Conservation (phyloP, 2,113 vertebrate species). For the Rhinoderma darwinii region DNA sequence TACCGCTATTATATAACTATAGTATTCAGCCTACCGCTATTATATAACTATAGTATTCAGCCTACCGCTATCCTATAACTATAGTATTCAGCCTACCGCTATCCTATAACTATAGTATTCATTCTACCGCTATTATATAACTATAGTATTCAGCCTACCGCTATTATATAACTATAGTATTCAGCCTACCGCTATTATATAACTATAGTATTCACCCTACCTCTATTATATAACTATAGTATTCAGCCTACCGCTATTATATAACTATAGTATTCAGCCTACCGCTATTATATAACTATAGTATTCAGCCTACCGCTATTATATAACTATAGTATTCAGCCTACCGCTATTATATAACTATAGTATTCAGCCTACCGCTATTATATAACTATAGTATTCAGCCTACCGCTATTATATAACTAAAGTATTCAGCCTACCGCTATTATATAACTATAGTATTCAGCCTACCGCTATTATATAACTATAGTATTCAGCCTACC, state of each 20-base stretch:
- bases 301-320: neutral
- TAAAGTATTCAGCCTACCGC: no score
- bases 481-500: no score
- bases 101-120: neutral
- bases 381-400: neutral
- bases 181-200: neutral
- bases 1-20: no score
- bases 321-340: no score
- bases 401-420: neutral
- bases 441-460: neutral
- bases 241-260: neutral
- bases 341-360: no score
- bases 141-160: neutral
- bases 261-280: no score
- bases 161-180: neutral
- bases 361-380: neutral
- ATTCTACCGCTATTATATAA: neutral
- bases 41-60: no score
- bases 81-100: neutral
- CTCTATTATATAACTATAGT: neutral
- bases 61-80: neutral
- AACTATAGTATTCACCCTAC: no score
- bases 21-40: no score
- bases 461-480: neutral
- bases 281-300: no score